phyloP scores from a whole-genome alignment of 2,113 vertebrate species.

The Xyrauchen texanus region DNA sequence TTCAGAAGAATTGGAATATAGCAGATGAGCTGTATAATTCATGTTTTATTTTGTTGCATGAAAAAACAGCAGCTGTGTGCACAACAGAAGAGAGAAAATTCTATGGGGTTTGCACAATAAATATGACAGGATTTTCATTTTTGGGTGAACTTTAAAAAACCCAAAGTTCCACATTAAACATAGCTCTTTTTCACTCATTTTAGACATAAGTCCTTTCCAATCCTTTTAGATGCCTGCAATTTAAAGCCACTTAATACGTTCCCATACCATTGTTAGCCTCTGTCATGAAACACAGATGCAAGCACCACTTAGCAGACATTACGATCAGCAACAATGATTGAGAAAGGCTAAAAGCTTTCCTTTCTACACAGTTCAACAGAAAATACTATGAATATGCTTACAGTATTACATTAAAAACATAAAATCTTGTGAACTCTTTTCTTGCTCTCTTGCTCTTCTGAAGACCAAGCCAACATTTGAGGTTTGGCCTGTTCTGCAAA shows the following conservation, averaged over 20 bases:
- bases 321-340: constrained; percentile 1
- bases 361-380: constrained; percentile 3
- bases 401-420: background rate
- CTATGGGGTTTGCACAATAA: no score
- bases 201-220: background rate
- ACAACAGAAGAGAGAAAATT: no score
- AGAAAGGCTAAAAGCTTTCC: constrained; percentile 24
- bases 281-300: constrained; percentile 12
- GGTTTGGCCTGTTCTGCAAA: background rate
- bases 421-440: background rate
- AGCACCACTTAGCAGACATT: constrained; percentile 8
- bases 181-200: background rate
- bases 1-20: no score
- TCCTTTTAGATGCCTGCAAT: constrained; percentile 6
- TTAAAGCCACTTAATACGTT: constrained; percentile 16
- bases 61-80: background rate
- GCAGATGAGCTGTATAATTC: no score
- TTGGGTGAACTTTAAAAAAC: background rate
- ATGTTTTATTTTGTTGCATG: background rate
- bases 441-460: background rate
- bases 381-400: background rate
- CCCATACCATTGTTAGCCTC: background rate
- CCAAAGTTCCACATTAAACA: background rate
- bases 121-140: background rate
- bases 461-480: constrained; percentile 11